These are phyloP conservation scores for Episyrphus balteatus DNA, from an alignment of 1,140 invertebrate genomes.

Conservation along the genomic window DNA sequence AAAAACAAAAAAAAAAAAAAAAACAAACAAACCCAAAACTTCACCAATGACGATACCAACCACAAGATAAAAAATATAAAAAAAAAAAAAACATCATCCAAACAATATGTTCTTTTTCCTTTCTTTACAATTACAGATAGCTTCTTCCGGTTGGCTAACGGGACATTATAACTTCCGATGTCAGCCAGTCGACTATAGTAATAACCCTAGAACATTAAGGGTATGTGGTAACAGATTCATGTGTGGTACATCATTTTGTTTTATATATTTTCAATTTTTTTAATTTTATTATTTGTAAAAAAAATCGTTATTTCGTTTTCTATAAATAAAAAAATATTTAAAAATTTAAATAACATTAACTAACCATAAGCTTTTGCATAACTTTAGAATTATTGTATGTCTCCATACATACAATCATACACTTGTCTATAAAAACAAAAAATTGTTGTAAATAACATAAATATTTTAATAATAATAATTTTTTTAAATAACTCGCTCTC, in stretches of 20 bases:
- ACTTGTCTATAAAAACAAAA: no score
- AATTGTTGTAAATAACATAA: no score
- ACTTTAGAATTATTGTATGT: no score
- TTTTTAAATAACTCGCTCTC: not conserved
- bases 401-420: no score
- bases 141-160: constrained; percentile 74
- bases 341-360: no score
- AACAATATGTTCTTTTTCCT: constrained; percentile 8
- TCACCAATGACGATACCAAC: constrained; percentile 4
- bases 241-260: not conserved
- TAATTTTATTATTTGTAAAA: no score
- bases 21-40: not conserved
- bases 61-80: constrained; percentile 5
- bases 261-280: not conserved
- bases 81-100: constrained; percentile 7
- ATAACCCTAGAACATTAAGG: constrained; percentile 77
- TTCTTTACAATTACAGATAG: constrained; percentile 62
- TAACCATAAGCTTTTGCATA: no score
- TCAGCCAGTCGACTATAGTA: constrained; percentile 89
- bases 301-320: no score
- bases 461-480: not conserved
- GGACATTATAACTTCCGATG: constrained; percentile 87
- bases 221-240: constrained; percentile 42
- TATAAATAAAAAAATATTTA: no score
- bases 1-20: no score